A percentile compares a stretch with the other conserved stretches of the same genome.
Evolutionary conservation across 1,140 invertebrate genomes (phyloP).

Genomic region (Lasioglossum baleicum): DNA sequence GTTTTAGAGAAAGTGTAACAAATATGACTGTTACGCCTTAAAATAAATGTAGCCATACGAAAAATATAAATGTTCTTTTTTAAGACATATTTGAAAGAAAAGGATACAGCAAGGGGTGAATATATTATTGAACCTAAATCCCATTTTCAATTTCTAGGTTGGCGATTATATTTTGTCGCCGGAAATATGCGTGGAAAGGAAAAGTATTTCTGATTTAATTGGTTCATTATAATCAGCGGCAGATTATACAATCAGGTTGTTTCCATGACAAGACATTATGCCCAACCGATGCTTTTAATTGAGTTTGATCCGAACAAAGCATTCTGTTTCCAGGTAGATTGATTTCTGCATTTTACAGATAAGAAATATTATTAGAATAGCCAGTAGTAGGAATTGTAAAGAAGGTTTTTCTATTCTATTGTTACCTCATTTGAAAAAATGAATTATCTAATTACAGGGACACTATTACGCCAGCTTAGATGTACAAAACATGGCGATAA

Average conservation of each 20-base stretch:
- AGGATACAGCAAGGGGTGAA: no score
- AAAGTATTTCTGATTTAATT: conserved; percentile 98
- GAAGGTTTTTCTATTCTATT: background rate
- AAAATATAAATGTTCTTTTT: no score
- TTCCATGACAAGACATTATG: conserved; percentile 93
- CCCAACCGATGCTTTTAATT: conserved; percentile 94
- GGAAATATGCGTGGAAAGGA: conserved; percentile 97
- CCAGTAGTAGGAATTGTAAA: no score
- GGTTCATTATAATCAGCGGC: conserved; percentile 96
- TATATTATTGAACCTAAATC: background rate
- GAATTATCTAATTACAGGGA: conserved; percentile 80
- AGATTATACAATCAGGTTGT: conserved; percentile 96
- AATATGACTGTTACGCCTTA: no score
- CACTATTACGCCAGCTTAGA: conserved; percentile 90
- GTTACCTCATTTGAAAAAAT: background rate
- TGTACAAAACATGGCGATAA: conserved; percentile 87
- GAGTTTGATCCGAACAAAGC: conserved; percentile 98
- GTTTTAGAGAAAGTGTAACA: no score
- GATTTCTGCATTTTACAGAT: conserved; percentile 11
- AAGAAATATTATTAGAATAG: background rate
- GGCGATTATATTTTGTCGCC: conserved; percentile 99
- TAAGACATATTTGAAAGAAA: no score
- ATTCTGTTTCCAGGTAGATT: conserved; percentile 90
- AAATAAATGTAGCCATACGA: no score
- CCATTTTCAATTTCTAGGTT: conserved; percentile 82